Conservation (phyloP, 2,797 vertebrate species). For the Sebastes iracundus region DNA sequence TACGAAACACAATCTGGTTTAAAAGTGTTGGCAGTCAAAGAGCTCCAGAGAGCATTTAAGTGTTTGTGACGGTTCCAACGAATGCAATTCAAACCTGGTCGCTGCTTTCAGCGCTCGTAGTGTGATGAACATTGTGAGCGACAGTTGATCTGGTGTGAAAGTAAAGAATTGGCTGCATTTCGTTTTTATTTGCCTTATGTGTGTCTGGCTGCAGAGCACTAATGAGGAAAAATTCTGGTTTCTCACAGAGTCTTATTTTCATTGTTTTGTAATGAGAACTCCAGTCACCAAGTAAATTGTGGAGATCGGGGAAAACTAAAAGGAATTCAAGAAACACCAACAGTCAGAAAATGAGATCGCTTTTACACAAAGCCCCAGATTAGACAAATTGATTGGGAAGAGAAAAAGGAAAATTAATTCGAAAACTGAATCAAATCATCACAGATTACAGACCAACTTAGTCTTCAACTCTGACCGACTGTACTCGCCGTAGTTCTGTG, state of each 20-base stretch:
- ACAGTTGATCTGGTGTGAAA: background rate
- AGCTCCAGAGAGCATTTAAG: background rate
- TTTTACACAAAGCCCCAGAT: background rate
- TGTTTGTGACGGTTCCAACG: constrained; percentile 10
- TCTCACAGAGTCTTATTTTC: background rate
- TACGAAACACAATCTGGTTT: constrained; percentile 12
- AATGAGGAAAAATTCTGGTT: background rate
- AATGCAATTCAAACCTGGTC: background rate
- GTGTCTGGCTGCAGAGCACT: background rate
- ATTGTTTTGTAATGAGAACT: background rate
- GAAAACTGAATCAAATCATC: background rate
- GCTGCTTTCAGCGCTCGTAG: background rate
- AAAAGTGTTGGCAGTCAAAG: background rate
- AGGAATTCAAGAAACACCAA: background rate
- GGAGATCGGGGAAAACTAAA: too few species aligned
- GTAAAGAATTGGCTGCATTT: background rate
- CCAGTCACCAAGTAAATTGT: background rate
- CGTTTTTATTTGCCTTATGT: background rate
- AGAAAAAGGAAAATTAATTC: background rate
- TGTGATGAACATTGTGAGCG: background rate
- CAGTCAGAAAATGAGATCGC: background rate
- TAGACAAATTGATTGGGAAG: background rate
- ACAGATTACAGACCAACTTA: background rate
- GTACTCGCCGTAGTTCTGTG: background rate
- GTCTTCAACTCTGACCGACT: background rate